These are phyloP conservation scores for Julus scandinavius DNA, from an alignment of 2,888 invertebrate genomes.

Conservation along the genomic window DNA sequence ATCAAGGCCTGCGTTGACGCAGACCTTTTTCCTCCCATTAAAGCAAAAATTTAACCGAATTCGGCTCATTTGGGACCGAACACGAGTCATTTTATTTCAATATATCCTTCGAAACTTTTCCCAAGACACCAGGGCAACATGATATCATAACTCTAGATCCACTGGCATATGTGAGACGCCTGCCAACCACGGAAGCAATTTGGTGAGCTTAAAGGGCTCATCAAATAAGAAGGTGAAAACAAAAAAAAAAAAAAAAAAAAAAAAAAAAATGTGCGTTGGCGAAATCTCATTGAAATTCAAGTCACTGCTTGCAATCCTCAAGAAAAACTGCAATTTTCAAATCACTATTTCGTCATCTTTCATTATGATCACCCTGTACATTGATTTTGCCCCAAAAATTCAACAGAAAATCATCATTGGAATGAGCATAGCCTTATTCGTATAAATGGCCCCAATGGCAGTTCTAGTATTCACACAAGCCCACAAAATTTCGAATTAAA, in stretches of 20 bases:
- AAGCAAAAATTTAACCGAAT: not conserved
- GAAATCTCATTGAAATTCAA: constrained; percentile 12
- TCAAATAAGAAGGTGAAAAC: constrained; percentile 40
- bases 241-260: not conserved
- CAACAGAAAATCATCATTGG: not conserved
- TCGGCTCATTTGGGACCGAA: not conserved
- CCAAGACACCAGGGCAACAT: not conserved
- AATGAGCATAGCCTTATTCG: not conserved
- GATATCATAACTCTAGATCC: constrained; percentile 28
- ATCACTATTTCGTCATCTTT: not conserved
- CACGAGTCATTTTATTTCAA: not conserved
- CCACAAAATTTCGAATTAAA: not conserved
- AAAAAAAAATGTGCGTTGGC: too few species aligned
- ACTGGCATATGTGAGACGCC: constrained; percentile 1
- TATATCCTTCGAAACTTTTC: constrained; percentile 13
- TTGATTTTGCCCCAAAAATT: not conserved
- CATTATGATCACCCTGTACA: not conserved
- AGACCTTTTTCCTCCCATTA: not conserved
- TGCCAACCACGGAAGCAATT: constrained; percentile 38
- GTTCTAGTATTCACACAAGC: not conserved
- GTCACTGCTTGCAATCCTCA: not conserved
- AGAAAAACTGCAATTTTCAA: not conserved
- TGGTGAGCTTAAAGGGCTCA: constrained; percentile 21
- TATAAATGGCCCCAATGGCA: not conserved
- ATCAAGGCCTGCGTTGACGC: not conserved